phyloP scores from a whole-genome alignment of 2,888 invertebrate genomes.

The Lepetodrilus schrolli region DNA sequence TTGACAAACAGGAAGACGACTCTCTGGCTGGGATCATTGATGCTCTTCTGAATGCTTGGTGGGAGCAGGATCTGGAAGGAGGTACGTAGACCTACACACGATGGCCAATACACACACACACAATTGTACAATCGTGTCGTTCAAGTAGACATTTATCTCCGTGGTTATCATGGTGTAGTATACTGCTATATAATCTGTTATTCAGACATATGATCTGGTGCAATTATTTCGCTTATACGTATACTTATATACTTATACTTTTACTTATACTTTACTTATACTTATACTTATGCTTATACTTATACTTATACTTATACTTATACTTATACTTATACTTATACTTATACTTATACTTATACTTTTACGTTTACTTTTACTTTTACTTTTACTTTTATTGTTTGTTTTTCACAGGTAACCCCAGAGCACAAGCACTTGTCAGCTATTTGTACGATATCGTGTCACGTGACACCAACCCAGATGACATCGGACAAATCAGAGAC shows the following conservation, averaged over 20 bases:
- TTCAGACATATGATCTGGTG: too few species aligned
- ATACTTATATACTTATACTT: too few species aligned
- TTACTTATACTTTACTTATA: not conserved
- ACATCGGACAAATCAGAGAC: constrained; percentile 42
- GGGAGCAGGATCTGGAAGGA: constrained; percentile 39
- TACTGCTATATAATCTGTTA: too few species aligned
- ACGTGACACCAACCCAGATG: constrained; percentile 42
- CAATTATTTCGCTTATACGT: too few species aligned
- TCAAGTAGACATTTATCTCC: too few species aligned
- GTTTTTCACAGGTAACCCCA: constrained; percentile 35
- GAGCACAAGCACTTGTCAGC: constrained; percentile 40
- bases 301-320: not conserved
- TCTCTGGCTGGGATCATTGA: constrained; percentile 24
- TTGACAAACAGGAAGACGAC: constrained; percentile 1
- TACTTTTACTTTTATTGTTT: not conserved
- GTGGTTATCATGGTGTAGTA: too few species aligned
- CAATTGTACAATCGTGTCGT: too few species aligned
- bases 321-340: not conserved
- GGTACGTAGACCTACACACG: constrained; percentile 30
- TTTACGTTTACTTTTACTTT: not conserved
- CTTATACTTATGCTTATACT: too few species aligned
- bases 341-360: not conserved
- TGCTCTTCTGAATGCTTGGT: constrained; percentile 40
- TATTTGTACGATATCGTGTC: constrained; percentile 42
- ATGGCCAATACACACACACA: too few species aligned